phyloP scores from a whole-genome alignment of 2,797 vertebrate genomes.

The Sebastes alutus region DNA sequence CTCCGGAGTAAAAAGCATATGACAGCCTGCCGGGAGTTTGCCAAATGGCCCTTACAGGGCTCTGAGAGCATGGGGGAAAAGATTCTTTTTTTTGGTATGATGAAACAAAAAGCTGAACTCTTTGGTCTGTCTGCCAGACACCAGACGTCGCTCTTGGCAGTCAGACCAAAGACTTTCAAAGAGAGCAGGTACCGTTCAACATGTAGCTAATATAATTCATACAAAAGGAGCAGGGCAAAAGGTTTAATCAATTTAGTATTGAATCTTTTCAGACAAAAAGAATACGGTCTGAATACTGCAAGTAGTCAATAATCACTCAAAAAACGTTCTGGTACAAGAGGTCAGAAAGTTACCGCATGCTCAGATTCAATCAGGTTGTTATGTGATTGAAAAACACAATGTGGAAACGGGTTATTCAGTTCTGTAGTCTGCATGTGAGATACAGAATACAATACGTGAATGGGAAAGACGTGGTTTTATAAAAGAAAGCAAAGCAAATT shows the following conservation, averaged over 20 bases:
- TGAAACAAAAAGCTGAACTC: slow-evolving; percentile 46
- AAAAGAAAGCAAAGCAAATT: neutral
- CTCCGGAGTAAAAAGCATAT: slow-evolving; percentile 61
- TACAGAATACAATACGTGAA: neutral
- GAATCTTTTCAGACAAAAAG: slow-evolving; percentile 23
- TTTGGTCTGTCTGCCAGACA: slow-evolving; percentile 22
- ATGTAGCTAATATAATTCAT: slow-evolving; percentile 17
- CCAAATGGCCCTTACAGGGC: slow-evolving; percentile 56
- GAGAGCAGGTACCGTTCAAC: slow-evolving; percentile 24
- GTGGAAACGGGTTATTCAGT: neutral
- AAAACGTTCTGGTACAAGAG: neutral
- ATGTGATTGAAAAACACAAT: slow-evolving; percentile 2
- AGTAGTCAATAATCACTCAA: neutral
- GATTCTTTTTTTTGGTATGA: slow-evolving; percentile 36
- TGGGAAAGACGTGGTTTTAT: neutral
- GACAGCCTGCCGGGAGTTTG: slow-evolving; percentile 56
- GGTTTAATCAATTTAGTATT: slow-evolving; percentile 21
- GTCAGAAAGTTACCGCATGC: slow-evolving; percentile 11
- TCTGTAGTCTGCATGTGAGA: neutral
- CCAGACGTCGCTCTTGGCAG: slow-evolving; percentile 40
- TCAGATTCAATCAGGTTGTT: slow-evolving; percentile 8
- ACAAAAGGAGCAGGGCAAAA: slow-evolving; percentile 17
- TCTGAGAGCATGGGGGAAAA: slow-evolving; percentile 31
- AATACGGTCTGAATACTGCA: neutral
- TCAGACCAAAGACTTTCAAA: slow-evolving; percentile 27